A percentile compares a stretch with the other conserved stretches of the same genome.
phyloP scores from a whole-genome alignment of 2,888 invertebrate genomes.

The Nematopogon swammerdamellus region DNA sequence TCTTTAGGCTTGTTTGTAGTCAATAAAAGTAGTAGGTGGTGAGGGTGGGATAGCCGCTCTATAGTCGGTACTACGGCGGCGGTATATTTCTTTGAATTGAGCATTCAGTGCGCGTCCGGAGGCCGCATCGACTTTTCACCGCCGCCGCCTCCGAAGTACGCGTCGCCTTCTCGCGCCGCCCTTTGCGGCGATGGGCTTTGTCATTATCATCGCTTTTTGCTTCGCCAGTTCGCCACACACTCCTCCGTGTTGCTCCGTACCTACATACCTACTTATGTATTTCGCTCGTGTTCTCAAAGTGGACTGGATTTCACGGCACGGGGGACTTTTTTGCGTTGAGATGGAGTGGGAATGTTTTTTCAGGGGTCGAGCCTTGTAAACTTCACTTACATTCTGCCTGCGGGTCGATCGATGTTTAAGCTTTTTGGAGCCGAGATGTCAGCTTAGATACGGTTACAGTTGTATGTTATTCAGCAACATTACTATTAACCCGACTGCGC shows the following conservation, averaged over 20 bases:
- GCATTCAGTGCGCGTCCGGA: neutral
- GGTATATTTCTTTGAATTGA: neutral
- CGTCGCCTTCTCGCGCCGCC: constrained; percentile 41
- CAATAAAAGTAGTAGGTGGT: too few relatives aligned
- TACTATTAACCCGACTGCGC: too few relatives aligned
- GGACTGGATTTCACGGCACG: neutral
- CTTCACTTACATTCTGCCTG: neutral
- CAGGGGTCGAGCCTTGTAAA: neutral
- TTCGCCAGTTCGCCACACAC: constrained; percentile 20
- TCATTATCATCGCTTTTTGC: constrained; percentile 55
- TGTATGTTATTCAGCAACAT: too few relatives aligned
- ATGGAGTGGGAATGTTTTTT: neutral
- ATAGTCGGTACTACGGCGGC: neutral
- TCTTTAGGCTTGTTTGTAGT: too few relatives aligned
- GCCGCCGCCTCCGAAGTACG: constrained; percentile 15
- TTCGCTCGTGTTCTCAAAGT: neutral
- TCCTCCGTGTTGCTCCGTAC: constrained; percentile 19
- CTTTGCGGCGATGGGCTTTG: constrained; percentile 43
- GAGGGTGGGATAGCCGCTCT: too few relatives aligned
- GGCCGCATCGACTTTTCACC: neutral
- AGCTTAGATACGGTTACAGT: too few relatives aligned
- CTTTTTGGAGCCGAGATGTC: too few relatives aligned
- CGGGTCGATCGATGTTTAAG: too few relatives aligned
- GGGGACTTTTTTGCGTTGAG: neutral
- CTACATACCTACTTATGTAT: neutral